Percentiles rank a stretch among this genome's conserved stretches.
phyloP scores from a whole-genome alignment of 2,797 vertebrate genomes.

The Gymnodraco acuticeps region DNA sequence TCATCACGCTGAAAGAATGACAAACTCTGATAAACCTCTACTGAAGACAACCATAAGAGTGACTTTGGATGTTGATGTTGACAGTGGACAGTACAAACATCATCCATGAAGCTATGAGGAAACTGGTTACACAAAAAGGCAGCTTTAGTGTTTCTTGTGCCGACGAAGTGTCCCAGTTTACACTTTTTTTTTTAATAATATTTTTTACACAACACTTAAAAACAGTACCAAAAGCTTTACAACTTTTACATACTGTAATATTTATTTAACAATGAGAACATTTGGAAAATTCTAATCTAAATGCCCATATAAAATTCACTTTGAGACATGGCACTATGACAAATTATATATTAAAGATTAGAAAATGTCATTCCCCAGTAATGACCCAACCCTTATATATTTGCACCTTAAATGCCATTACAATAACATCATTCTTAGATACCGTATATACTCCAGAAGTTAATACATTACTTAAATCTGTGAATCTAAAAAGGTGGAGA shows the following conservation, averaged over 20 bases:
- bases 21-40: not conserved
- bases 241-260: conserved; percentile 47
- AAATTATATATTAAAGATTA: conserved; percentile 34
- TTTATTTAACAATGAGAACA: conserved; percentile 73
- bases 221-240: not conserved
- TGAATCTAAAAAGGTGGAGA: not conserved
- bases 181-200: not conserved
- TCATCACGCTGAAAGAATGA: conserved; percentile 84
- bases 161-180: not conserved
- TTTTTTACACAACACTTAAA: not conserved
- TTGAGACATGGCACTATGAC: conserved; percentile 32
- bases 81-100: not conserved
- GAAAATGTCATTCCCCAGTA: not conserved
- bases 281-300: conserved; percentile 19
- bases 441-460: conserved; percentile 2
- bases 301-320: conserved; percentile 56
- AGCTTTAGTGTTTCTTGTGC: not conserved
- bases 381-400: conserved; percentile 26
- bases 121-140: conserved; percentile 24
- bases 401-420: conserved; percentile 13
- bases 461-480: conserved; percentile 16
- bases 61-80: conserved; percentile 3
- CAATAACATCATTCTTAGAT: not conserved
- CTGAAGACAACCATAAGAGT: fast-evolving
- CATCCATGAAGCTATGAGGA: not conserved